These are phyloP conservation scores for Sarcophaga carnaria DNA, from an alignment of 2,888 invertebrate genomes.

Conservation along the genomic window DNA sequence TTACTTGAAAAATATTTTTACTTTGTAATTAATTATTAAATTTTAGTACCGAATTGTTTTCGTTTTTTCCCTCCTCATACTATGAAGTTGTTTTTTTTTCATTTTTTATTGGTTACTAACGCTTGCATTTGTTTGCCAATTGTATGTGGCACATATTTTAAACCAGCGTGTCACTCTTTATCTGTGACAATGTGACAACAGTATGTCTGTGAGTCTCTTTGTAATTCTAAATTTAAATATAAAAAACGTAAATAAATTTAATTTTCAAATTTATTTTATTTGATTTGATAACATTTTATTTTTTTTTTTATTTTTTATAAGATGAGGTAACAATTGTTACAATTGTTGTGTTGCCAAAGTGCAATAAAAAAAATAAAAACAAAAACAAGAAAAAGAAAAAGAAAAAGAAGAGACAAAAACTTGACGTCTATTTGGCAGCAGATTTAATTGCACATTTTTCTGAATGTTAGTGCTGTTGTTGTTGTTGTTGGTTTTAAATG, in stretches of 20 bases:
- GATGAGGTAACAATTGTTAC: conserved; percentile 68
- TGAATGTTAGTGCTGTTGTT: no score
- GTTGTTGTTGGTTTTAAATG: conserved; percentile 26
- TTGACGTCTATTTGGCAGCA: conserved; percentile 68
- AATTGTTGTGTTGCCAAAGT: conserved; percentile 58
- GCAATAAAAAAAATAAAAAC: conserved; percentile 14
- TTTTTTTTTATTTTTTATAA: conserved; percentile 62
- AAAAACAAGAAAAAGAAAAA: background rate
- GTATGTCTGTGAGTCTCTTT: background rate
- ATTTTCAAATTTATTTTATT: no score
- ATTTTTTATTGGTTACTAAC: background rate
- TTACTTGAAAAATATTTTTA: no score
- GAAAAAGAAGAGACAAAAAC: conserved; percentile 36
- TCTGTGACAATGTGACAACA: background rate
- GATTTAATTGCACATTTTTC: conserved; percentile 65
- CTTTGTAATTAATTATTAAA: no score
- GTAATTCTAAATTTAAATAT: conserved; percentile 33
- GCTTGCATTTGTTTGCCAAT: background rate
- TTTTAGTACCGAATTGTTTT: no score
- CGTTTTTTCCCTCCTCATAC: no score
- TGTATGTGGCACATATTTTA: background rate
- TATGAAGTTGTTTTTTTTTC: no score
- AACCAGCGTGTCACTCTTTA: background rate
- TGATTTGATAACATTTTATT: conserved; percentile 30
- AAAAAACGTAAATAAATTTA: conserved; percentile 44